Percentiles rank a stretch among this genome's conserved stretches.
These are phyloP conservation scores for Eidolon helvum DNA, from an alignment of 2,113 vertebrate species.

Conservation along the genomic window DNA sequence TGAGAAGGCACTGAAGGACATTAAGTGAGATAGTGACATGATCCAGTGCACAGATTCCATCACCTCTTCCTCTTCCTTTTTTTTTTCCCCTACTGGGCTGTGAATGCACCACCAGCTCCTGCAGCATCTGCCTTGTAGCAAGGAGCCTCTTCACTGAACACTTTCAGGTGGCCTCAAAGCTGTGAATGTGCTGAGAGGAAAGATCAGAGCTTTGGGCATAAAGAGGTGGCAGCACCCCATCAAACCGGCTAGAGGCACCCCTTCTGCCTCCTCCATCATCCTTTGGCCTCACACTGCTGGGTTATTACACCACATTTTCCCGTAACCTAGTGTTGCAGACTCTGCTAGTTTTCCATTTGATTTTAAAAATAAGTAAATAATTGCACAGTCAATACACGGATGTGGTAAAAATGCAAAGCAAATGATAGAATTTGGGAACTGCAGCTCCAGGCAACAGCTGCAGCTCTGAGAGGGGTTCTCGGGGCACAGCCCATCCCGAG, in stretches of 20 bases:
- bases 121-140: neutral
- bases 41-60: neutral
- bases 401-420: neutral
- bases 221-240: neutral
- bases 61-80: too few relatives aligned
- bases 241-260: too few relatives aligned
- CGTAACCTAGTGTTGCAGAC: neutral
- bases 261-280: neutral
- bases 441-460: rapidly evolving
- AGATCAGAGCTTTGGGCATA: neutral
- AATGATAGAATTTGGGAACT: neutral
- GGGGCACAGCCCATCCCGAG: rapidly evolving
- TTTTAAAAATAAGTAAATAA: neutral
- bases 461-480: neutral
- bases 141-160: neutral
- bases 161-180: neutral
- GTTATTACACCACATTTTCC: neutral
- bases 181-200: neutral
- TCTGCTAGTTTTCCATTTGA: neutral
- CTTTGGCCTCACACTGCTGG: neutral
- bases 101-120: rapidly evolving
- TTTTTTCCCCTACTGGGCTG: neutral
- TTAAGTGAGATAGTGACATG: neutral
- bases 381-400: neutral
- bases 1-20: neutral